Conservation (phyloP, 1,140 invertebrate species). For the Drosophila fuyamai region DNA sequence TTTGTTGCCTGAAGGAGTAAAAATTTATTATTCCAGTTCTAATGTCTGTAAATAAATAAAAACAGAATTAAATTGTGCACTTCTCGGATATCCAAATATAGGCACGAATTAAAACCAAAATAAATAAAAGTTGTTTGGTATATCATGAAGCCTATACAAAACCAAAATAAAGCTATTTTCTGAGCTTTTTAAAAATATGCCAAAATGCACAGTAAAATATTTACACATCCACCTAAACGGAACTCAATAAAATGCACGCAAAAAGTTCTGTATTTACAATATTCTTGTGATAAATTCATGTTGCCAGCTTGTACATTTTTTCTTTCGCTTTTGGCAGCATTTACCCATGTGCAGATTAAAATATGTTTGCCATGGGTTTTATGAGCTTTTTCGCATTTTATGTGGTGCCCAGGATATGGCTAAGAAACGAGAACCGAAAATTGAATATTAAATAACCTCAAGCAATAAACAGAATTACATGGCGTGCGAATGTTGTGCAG, state of each 20-base stretch:
- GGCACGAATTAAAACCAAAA: too few species aligned
- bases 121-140: background rate
- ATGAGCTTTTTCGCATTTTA: constrained; percentile 60
- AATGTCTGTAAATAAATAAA: too few species aligned
- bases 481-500: constrained; percentile 5
- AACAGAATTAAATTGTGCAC: too few species aligned
- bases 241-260: constrained; percentile 32
- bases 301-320: constrained; percentile 3
- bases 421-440: constrained; percentile 43
- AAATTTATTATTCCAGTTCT: too few species aligned
- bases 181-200: background rate
- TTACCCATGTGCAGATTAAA: constrained; percentile 52
- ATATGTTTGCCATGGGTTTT: constrained; percentile 60
- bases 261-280: constrained; percentile 37
- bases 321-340: constrained; percentile 5
- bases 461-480: constrained; percentile 47
- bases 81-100: too few species aligned
- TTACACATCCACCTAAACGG: constrained; percentile 6
- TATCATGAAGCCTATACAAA: background rate
- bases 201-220: background rate
- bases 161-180: background rate
- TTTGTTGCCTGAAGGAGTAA: too few species aligned
- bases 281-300: constrained; percentile 41
- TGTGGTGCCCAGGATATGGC: constrained; percentile 14
- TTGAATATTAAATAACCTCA: constrained; percentile 67